Evolutionary conservation across 2,797 vertebrate genomes (phyloP).

Genomic region (Melanogrammus aeglefinus): DNA sequence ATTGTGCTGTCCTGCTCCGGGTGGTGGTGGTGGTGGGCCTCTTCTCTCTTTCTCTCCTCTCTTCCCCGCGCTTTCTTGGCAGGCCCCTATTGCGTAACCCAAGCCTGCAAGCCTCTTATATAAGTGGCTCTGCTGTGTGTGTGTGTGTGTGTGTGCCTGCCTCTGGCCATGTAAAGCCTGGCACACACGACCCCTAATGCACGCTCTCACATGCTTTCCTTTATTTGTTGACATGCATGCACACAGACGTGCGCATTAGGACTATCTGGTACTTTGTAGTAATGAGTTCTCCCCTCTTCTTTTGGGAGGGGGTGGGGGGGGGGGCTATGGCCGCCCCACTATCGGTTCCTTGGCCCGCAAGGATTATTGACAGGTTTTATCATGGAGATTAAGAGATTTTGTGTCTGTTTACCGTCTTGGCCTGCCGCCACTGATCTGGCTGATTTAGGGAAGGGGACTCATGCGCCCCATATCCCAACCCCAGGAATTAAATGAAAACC

Average conservation of each 20-base stretch:
- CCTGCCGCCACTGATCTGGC: not conserved
- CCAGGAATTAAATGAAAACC: no score
- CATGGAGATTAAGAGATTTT: not conserved
- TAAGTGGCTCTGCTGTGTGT: constrained; percentile 53
- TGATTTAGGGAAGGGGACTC: constrained; percentile 12
- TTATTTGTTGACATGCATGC: constrained; percentile 18
- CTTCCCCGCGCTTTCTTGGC: constrained; percentile 23
- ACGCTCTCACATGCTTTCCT: constrained; percentile 26
- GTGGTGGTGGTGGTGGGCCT: constrained; percentile 24
- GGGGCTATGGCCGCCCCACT: not conserved
- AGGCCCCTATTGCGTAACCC: constrained; percentile 60
- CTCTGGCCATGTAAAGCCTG: constrained; percentile 37
- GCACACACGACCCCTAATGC: constrained; percentile 23
- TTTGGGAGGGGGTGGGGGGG: no score
- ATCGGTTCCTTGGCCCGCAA: not conserved
- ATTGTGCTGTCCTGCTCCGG: not conserved
- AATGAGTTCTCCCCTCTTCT: not conserved
- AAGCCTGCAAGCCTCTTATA: constrained; percentile 53
- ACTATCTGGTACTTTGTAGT: no score
- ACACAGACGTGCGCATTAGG: not conserved
- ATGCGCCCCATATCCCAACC: no score
- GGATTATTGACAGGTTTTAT: constrained; percentile 6
- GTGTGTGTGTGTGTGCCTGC: constrained; percentile 20
- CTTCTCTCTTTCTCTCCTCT: not conserved
- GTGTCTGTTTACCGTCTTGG: not conserved